These are phyloP conservation scores for Drosophila parabipectinata DNA, from an alignment of 1,140 invertebrate genomes.

Conservation along the genomic window DNA sequence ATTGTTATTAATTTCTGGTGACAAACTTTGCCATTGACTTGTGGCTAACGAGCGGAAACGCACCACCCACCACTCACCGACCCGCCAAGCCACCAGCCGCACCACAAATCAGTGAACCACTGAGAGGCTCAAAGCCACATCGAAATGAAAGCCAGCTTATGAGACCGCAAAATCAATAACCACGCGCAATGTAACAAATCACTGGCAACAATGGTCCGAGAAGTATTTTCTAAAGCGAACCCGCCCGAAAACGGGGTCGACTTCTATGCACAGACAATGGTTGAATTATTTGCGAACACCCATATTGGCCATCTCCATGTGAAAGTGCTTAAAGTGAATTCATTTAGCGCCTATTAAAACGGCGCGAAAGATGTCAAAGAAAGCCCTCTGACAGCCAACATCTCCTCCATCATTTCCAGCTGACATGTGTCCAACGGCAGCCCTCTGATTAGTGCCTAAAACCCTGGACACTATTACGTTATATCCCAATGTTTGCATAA, in stretches of 20 bases:
- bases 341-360: conserved; percentile 54
- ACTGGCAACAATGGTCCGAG: conserved; percentile 40
- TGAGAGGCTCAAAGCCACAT: conserved; percentile 60
- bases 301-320: conserved; percentile 36
- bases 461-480: conserved; percentile 36
- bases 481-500: conserved; percentile 16
- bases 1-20: conserved; percentile 81
- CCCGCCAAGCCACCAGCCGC: conserved; percentile 36
- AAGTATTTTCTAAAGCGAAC: conserved; percentile 49
- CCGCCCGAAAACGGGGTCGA: conserved; percentile 37
- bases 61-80: conserved; percentile 6
- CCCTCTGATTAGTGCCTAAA: conserved; percentile 17
- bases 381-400: conserved; percentile 33
- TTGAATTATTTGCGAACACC: conserved; percentile 25
- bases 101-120: conserved; percentile 49
- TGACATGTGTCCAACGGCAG: conserved; percentile 53
- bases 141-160: conserved; percentile 75
- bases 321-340: conserved; percentile 60
- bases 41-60: conserved; percentile 74
- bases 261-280: conserved; percentile 47
- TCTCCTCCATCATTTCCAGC: conserved; percentile 33
- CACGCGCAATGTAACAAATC: conserved; percentile 49
- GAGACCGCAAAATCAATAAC: conserved; percentile 77
- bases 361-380: conserved; percentile 51
- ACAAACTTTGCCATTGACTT: conserved; percentile 77